Percentiles rank a stretch among this genome's conserved stretches.
phyloP scores from a whole-genome alignment of 2,113 vertebrate species.

The Cranoglanis bouderius region DNA sequence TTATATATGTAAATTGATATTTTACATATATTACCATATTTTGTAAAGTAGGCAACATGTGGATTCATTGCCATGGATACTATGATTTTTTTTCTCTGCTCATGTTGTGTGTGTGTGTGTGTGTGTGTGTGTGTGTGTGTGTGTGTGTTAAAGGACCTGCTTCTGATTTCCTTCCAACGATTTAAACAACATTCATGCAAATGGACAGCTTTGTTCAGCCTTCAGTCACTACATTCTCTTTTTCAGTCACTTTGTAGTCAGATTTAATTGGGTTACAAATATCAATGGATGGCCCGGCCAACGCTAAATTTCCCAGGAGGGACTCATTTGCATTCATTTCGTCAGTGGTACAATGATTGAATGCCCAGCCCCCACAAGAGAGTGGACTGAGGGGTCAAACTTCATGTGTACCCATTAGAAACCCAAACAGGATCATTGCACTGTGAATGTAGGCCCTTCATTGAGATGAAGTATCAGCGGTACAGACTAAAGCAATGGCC shows the following conservation, averaged over 20 bases:
- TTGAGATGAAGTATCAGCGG: conserved; percentile 63
- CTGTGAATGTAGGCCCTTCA: conserved; percentile 65
- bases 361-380: conserved; percentile 48
- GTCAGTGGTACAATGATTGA: conserved; percentile 56
- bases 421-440: conserved; percentile 70
- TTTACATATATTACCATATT: conserved; percentile 15
- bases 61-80: conserved; percentile 19
- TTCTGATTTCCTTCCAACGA: conserved; percentile 50
- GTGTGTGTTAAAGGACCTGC: conserved; percentile 5
- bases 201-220: conserved; percentile 49
- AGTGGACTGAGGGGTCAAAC: conserved; percentile 58
- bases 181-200: conserved; percentile 49
- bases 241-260: conserved; percentile 55
- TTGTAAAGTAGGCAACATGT: conserved; percentile 8
- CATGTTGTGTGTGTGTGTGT: conserved; percentile 13
- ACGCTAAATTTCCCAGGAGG: conserved; percentile 53
- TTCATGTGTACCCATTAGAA: conserved; percentile 72
- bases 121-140: conserved; percentile 21
- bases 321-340: conserved; percentile 61
- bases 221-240: conserved; percentile 41
- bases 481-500: conserved; percentile 57
- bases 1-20: conserved; percentile 24
- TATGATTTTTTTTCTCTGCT: background rate
- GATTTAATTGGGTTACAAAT: conserved; percentile 54
- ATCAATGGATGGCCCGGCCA: conserved; percentile 46